Conservation (phyloP, 2,888 invertebrate genomes). For the Conus canariensis region DNA sequence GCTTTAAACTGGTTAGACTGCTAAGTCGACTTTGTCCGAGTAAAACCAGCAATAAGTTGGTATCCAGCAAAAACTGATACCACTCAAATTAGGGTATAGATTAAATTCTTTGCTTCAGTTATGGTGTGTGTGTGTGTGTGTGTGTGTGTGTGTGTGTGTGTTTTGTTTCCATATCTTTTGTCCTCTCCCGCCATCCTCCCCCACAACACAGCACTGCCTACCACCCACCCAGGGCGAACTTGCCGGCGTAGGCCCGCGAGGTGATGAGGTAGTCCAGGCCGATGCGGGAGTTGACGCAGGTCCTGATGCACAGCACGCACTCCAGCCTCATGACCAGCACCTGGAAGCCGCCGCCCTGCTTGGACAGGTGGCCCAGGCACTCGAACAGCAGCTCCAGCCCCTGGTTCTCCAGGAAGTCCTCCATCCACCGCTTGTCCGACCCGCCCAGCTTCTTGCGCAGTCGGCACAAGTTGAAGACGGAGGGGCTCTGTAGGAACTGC, state of each 20-base stretch:
- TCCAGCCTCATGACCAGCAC: slow-evolving; percentile 65
- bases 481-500: slow-evolving; percentile 64
- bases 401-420: slow-evolving; percentile 70
- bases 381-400: slow-evolving; percentile 71
- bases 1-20: no score
- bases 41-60: no score
- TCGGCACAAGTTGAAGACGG: slow-evolving; percentile 68
- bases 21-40: no score
- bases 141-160: no score
- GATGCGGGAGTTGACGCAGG: slow-evolving; percentile 91
- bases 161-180: no score
- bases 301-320: slow-evolving; percentile 74
- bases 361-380: slow-evolving; percentile 61
- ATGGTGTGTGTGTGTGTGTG: no score
- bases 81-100: no score
- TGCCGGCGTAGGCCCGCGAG: slow-evolving; percentile 93
- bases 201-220: no score
- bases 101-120: no score
- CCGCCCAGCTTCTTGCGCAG: slow-evolving; percentile 68
- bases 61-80: no score
- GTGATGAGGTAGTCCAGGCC: slow-evolving; percentile 93
- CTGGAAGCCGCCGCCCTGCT: slow-evolving; percentile 22
- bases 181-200: no score
- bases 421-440: slow-evolving; percentile 68
- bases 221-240: slow-evolving; percentile 87